These are phyloP conservation scores for Ceratina australensis DNA, from an alignment of 1,140 invertebrate genomes.

Conservation along the genomic window DNA sequence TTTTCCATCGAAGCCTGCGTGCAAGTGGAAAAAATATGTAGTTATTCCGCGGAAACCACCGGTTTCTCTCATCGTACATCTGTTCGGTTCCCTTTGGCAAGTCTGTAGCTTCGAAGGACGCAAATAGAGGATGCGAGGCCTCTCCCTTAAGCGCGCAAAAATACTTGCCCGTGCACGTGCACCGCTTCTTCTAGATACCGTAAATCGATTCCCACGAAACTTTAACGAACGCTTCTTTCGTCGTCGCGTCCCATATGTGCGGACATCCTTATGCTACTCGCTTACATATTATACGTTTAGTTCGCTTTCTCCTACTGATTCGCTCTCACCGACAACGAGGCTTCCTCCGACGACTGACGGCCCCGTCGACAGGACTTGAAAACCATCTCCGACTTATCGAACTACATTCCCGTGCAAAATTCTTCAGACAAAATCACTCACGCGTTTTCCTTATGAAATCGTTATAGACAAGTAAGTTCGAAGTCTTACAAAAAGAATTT, in stretches of 20 bases:
- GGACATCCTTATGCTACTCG: constrained; percentile 1
- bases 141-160: constrained; percentile 52
- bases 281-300: neutral
- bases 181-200: constrained; percentile 50
- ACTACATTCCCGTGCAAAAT: too few species aligned
- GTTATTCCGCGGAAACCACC: constrained; percentile 6
- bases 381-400: neutral
- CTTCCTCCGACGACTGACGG: neutral
- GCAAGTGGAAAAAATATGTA: constrained; percentile 4
- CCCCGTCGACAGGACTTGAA: neutral
- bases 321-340: neutral
- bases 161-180: constrained; percentile 53
- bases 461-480: too few species aligned
- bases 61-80: neutral
- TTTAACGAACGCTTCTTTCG: constrained; percentile 33
- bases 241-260: constrained; percentile 38
- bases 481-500: too few species aligned
- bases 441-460: too few species aligned
- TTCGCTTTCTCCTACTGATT: neutral
- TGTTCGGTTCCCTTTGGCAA: constrained; percentile 32
- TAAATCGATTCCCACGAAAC: constrained; percentile 61
- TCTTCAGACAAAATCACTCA: too few species aligned
- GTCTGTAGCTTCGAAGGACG: constrained; percentile 44
- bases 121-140: constrained; percentile 50
- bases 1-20: constrained; percentile 4